phyloP scores from a whole-genome alignment of 1,140 invertebrate species.

The Anthonomus grandis region DNA sequence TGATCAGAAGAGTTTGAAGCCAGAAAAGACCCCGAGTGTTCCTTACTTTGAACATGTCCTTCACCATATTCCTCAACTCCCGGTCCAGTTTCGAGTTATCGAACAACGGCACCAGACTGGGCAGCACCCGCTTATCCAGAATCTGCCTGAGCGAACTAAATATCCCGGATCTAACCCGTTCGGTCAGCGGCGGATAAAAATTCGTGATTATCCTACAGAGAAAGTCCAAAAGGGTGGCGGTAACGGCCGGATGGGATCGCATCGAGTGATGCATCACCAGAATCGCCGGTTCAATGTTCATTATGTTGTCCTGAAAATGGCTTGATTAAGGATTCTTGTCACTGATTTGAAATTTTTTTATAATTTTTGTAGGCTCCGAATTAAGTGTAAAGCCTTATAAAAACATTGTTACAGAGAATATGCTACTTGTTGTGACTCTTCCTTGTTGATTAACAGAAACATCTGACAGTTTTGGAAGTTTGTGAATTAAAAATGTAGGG shows the following conservation, averaged over 20 bases:
- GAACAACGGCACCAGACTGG: conserved; percentile 85
- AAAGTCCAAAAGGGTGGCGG: conserved; percentile 92
- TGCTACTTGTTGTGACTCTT: neutral
- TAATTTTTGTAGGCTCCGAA: too few relatives aligned
- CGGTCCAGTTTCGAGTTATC: conserved; percentile 90
- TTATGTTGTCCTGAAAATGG: conserved; percentile 89
- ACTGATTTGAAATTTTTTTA: too few relatives aligned
- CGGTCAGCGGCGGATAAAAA: conserved; percentile 80
- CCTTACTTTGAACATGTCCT: conserved; percentile 74
- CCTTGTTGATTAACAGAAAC: neutral
- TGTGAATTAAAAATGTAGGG: too few relatives aligned
- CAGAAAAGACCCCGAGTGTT: too few relatives aligned
- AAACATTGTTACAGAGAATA: neutral
- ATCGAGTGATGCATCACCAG: conserved; percentile 98
- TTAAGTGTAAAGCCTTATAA: too few relatives aligned
- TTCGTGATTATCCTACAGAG: conserved; percentile 93
- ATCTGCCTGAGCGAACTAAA: conserved; percentile 90
- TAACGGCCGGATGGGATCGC: conserved; percentile 91
- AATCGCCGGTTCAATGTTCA: conserved; percentile 99
- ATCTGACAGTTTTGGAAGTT: neutral
- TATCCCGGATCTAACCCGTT: conserved; percentile 86
- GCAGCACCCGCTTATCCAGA: conserved; percentile 89
- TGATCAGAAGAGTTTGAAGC: neutral
- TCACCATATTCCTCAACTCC: conserved; percentile 79
- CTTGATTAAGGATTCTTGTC: too few relatives aligned